These are phyloP conservation scores for Tapirus indicus DNA, from an alignment of 2,797 vertebrate genomes.

Conservation along the genomic window DNA sequence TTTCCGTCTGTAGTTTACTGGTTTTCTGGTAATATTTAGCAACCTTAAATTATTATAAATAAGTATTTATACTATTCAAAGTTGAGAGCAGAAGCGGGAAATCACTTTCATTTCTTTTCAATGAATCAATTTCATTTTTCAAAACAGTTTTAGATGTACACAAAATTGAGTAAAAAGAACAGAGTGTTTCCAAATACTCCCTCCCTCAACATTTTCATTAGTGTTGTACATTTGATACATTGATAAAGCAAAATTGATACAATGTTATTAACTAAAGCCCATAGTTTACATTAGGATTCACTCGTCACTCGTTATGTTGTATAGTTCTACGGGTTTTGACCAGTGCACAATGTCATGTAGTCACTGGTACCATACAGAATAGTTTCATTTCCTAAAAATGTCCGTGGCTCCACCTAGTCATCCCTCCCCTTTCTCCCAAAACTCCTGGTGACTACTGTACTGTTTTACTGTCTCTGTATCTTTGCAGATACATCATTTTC, in stretches of 20 bases:
- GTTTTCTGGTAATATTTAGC: not conserved
- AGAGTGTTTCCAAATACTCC: not conserved
- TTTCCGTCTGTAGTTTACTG: not conserved
- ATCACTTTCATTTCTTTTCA: not conserved
- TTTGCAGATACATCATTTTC: not conserved
- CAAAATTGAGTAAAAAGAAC: not conserved
- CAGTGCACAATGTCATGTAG: not conserved
- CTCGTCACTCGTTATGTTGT: too few relatives aligned
- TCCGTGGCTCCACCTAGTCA: not conserved
- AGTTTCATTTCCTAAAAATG: not conserved
- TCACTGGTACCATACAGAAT: not conserved
- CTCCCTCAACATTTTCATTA: not conserved
- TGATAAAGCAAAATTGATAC: not conserved
- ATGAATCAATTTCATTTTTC: not conserved
- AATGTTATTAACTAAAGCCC: not conserved
- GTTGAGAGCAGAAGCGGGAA: not conserved
- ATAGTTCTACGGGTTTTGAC: not conserved
- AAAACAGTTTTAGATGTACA: not conserved
- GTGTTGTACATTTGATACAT: not conserved
- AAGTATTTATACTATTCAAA: not conserved
- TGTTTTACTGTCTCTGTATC: not conserved
- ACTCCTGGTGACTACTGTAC: not conserved
- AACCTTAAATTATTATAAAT: not conserved
- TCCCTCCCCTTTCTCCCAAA: not conserved
- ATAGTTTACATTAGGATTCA: not conserved